Evolutionary conservation across 2,888 invertebrate species (phyloP).

Genomic region (Calliopum simillimum): DNA sequence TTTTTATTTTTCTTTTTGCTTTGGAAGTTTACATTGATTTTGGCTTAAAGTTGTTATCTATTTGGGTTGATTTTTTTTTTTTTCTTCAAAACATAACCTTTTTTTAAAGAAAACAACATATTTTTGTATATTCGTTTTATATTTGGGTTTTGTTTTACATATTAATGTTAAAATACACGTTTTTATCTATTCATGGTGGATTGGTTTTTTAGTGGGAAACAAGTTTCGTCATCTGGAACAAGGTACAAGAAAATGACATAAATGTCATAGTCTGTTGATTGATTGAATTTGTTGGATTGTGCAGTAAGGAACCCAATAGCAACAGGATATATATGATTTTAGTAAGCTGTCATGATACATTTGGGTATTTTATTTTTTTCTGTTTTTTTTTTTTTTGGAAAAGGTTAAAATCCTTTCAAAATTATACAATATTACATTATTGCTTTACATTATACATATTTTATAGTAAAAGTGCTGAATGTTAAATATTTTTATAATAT

Average conservation of each 20-base stretch:
- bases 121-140: slow-evolving; percentile 1
- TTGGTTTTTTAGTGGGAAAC: slow-evolving; percentile 7
- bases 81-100: background rate
- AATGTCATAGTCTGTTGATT: slow-evolving; percentile 25
- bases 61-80: background rate
- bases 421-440: no score
- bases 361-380: background rate
- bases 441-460: no score
- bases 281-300: slow-evolving; percentile 20
- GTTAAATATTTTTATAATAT: no score
- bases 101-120: background rate
- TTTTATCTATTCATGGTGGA: slow-evolving; percentile 11
- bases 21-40: slow-evolving; percentile 29
- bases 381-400: background rate
- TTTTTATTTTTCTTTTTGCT: background rate
- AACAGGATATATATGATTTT: background rate
- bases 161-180: slow-evolving; percentile 20
- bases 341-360: background rate
- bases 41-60: slow-evolving; percentile 9
- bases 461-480: no score
- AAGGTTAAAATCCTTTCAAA: background rate
- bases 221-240: slow-evolving; percentile 2
- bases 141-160: slow-evolving; percentile 4
- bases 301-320: slow-evolving; percentile 1
- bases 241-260: slow-evolving; percentile 10